A percentile compares a stretch with the other conserved stretches of the same genome.
Conservation (phyloP, 1,140 invertebrate species). For the Drosophila fuyamai region DNA sequence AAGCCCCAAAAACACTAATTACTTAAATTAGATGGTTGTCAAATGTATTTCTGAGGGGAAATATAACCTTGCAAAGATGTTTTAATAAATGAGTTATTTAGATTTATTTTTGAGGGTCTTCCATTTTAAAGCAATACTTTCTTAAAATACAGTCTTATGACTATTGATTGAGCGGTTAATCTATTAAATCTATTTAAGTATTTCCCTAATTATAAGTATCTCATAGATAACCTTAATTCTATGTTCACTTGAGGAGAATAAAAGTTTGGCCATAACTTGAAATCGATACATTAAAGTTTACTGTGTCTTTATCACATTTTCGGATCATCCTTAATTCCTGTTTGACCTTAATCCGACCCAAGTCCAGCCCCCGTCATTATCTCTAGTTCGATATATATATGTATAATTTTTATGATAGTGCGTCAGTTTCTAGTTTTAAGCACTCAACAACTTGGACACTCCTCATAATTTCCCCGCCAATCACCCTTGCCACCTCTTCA, state of each 20-base stretch:
- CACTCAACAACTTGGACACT: constrained; percentile 36
- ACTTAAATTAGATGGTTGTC: not conserved
- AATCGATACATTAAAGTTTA: constrained; percentile 1
- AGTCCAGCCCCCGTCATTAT: constrained; percentile 35
- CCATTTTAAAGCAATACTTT: no score
- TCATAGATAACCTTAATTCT: not conserved
- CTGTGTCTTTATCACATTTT: constrained; percentile 8
- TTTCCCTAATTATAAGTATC: no score
- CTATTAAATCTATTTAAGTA: no score
- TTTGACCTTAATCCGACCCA: constrained; percentile 65
- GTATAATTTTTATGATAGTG: constrained; percentile 42
- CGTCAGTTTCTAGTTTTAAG: constrained; percentile 47
- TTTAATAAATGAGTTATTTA: no score
- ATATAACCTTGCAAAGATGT: no score
- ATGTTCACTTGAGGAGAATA: not conserved
- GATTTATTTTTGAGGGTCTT: no score
- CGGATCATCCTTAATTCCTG: constrained; percentile 13
- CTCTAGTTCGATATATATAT: constrained; percentile 2
- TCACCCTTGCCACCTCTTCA: not conserved
- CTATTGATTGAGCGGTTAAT: no score
- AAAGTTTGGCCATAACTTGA: not conserved
- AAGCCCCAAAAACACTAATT: no score
- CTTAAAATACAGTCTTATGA: no score
- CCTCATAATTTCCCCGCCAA: constrained; percentile 5
- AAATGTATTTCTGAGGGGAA: no score